Evolutionary conservation across 2,113 vertebrate genomes (phyloP).

Genomic region (Pseudolaguvia tuberculata): DNA sequence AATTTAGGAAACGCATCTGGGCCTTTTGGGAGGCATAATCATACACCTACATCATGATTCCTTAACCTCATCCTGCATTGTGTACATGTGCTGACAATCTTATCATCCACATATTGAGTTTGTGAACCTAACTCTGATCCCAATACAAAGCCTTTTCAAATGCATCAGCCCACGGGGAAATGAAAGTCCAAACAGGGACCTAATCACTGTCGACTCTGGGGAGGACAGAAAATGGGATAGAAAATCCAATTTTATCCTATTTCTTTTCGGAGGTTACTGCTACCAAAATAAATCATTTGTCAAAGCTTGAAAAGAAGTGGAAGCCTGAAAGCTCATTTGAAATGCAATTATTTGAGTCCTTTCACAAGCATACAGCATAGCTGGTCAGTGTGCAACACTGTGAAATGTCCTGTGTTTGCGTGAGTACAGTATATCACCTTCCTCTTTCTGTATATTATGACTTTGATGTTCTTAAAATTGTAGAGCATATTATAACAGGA

Average conservation of each 20-base stretch:
- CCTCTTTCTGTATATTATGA: constrained; percentile 8
- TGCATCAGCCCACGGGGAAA: constrained; percentile 28
- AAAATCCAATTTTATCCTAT: constrained; percentile 46
- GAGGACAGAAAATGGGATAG: constrained; percentile 36
- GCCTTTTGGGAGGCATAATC: constrained; percentile 32
- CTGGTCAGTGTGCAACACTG: constrained; percentile 9
- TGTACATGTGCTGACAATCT: constrained; percentile 18
- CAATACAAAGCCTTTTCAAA: constrained; percentile 42
- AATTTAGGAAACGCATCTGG: constrained; percentile 1
- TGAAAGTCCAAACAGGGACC: constrained; percentile 38
- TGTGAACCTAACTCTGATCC: constrained; percentile 32
- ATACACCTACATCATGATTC: constrained; percentile 35
- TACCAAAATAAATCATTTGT: constrained; percentile 47
- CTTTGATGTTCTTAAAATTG: not conserved
- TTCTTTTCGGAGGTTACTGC: constrained; percentile 30
- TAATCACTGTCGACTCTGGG: constrained; percentile 37
- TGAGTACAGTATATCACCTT: constrained; percentile 21
- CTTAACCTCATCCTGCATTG: constrained; percentile 29
- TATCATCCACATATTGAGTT: constrained; percentile 33
- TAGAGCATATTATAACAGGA: no score
- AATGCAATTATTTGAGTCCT: constrained; percentile 45
- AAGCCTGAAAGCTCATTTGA: constrained; percentile 40
- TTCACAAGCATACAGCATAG: constrained; percentile 28
- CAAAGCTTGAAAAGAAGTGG: constrained; percentile 36
- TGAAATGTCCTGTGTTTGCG: not conserved